Conservation (phyloP, 1,140 invertebrate genomes). For the Megalopta genalis region DNA sequence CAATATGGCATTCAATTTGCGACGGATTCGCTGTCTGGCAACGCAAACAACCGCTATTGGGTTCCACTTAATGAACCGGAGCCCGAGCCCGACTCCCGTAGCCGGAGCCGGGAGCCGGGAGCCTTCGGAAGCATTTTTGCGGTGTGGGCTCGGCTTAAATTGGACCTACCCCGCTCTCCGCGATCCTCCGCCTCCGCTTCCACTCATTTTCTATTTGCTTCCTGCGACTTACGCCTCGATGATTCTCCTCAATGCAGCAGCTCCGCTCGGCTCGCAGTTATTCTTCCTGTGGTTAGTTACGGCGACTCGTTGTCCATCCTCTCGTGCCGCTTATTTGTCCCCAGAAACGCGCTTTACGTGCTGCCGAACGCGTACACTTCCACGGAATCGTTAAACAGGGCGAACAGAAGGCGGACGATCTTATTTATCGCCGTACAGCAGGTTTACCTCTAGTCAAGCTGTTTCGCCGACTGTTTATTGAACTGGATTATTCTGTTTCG, state of each 20-base stretch:
- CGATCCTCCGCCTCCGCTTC: constrained; percentile 28
- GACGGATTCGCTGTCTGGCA: constrained; percentile 70
- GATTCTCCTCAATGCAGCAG: constrained; percentile 18
- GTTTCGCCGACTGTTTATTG: no score
- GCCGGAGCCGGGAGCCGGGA: constrained; percentile 46
- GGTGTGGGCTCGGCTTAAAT: constrained; percentile 73
- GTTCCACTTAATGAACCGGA: constrained; percentile 74
- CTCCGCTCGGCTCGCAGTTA: not conserved
- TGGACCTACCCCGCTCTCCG: constrained; percentile 60
- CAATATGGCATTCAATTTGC: constrained; percentile 76
- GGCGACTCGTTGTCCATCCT: not conserved
- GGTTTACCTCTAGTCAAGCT: no score
- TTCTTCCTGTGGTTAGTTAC: not conserved
- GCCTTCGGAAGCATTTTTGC: constrained; percentile 72
- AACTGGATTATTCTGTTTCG: no score
- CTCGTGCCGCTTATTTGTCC: not conserved
- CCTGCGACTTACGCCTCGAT: constrained; percentile 60
- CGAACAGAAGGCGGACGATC: not conserved
- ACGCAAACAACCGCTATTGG: constrained; percentile 76
- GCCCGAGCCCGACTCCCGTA: constrained; percentile 15
- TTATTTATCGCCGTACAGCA: no score
- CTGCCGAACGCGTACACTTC: no score
- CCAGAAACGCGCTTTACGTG: not conserved
- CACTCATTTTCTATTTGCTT: constrained; percentile 60
- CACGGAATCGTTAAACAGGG: not conserved